phyloP scores from a whole-genome alignment of 2,797 vertebrate genomes.

The Liparis tanakae region DNA sequence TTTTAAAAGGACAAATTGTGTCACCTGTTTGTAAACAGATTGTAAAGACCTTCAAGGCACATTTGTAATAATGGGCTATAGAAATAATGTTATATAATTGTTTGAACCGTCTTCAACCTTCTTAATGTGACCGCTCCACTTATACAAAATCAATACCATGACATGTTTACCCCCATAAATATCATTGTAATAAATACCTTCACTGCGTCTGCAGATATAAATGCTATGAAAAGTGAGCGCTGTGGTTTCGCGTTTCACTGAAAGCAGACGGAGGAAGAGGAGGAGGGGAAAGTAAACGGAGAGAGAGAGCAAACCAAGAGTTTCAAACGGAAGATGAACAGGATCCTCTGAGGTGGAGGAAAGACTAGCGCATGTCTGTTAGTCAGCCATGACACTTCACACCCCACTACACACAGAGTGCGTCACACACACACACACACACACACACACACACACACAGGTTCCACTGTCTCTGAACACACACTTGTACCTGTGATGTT shows the following conservation, averaged over 20 bases:
- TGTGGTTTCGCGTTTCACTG: neutral
- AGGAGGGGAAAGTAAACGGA: neutral
- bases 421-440: constrained; percentile 2
- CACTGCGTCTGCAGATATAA: neutral
- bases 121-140: neutral
- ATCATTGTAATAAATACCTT: neutral
- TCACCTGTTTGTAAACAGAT: neutral
- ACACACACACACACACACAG: no score
- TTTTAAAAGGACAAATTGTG: neutral
- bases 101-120: neutral
- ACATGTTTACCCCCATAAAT: neutral
- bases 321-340: constrained; percentile 10
- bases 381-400: constrained; percentile 4
- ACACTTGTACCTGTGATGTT: neutral
- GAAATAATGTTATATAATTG: no score
- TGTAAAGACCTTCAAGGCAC: neutral
- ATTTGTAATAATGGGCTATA: no score
- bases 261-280: neutral
- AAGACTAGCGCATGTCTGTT: constrained; percentile 3
- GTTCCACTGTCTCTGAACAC: no score
- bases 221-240: constrained; percentile 4
- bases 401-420: neutral
- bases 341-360: neutral
- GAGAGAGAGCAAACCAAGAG: neutral
- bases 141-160: neutral